A percentile compares a stretch with the other conserved stretches of the same genome.
Conservation (phyloP, 1,140 invertebrate genomes). For the Heliothis subflexa region DNA sequence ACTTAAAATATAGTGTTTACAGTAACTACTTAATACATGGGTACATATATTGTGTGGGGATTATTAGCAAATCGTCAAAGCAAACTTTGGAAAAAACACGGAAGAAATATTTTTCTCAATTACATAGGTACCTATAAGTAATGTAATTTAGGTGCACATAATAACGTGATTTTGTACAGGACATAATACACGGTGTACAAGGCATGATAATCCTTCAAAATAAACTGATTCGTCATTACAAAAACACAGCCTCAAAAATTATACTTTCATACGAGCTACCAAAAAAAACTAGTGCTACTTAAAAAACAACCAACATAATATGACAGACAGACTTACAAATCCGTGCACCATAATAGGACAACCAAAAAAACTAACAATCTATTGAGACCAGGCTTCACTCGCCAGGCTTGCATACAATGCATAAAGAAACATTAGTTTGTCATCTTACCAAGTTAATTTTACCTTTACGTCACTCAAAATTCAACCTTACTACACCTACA, state of each 20-base stretch:
- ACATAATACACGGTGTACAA: not conserved
- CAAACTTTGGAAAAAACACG: too few species aligned
- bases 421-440: conserved; percentile 46
- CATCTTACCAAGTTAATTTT: conserved; percentile 21
- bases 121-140: too few species aligned
- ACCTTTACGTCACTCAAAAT: not conserved
- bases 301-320: conserved; percentile 45
- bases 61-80: too few species aligned
- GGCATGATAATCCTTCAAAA: not conserved
- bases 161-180: too few species aligned
- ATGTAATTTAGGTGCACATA: too few species aligned
- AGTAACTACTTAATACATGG: too few species aligned
- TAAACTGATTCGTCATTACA: not conserved
- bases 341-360: conserved; percentile 46
- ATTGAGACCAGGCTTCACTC: conserved; percentile 38
- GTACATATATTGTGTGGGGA: too few species aligned
- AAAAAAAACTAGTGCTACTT: conserved; percentile 43
- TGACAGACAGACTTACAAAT: conserved; percentile 50
- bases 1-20: too few species aligned
- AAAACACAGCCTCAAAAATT: conserved; percentile 41
- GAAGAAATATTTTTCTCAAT: too few species aligned
- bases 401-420: conserved; percentile 56
- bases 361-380: conserved; percentile 54
- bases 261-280: conserved; percentile 45
- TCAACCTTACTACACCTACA: conserved; percentile 15